Conservation (phyloP, 2,888 invertebrate genomes). For the Adineta ricciae region DNA sequence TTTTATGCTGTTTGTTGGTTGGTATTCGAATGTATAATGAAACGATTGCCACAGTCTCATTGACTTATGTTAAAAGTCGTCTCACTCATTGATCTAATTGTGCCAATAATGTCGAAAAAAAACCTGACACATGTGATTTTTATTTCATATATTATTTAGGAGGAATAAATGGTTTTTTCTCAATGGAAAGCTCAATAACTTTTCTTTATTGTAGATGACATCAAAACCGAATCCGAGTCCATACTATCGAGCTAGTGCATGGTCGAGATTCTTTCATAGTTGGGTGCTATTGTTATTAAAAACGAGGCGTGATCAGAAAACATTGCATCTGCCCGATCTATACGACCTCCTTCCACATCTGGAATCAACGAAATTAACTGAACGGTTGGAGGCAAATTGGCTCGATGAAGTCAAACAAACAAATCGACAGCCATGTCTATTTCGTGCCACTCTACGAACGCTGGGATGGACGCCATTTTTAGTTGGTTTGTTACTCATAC, state of each 20-base stretch:
- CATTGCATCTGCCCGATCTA: neutral
- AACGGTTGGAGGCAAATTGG: neutral
- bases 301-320: neutral
- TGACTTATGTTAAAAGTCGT: no score
- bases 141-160: no score
- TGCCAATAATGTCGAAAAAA: no score
- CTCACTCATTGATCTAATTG: no score
- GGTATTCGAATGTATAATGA: neutral
- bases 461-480: neutral
- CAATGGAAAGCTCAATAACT: neutral
- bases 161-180: neutral
- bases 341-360: neutral
- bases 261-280: neutral
- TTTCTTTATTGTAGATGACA: neutral
- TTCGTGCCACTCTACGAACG: neutral
- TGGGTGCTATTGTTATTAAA: neutral
- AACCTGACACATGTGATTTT: no score
- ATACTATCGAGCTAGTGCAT: neutral
- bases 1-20: slow-evolving; percentile 85
- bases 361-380: neutral
- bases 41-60: neutral
- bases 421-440: neutral
- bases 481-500: neutral
- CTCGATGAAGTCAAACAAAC: neutral
- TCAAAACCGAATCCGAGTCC: neutral